Percentiles rank a stretch among this genome's conserved stretches.
phyloP scores from a whole-genome alignment of 2,797 vertebrate genomes.

The Ctenopoma kingsleyae region DNA sequence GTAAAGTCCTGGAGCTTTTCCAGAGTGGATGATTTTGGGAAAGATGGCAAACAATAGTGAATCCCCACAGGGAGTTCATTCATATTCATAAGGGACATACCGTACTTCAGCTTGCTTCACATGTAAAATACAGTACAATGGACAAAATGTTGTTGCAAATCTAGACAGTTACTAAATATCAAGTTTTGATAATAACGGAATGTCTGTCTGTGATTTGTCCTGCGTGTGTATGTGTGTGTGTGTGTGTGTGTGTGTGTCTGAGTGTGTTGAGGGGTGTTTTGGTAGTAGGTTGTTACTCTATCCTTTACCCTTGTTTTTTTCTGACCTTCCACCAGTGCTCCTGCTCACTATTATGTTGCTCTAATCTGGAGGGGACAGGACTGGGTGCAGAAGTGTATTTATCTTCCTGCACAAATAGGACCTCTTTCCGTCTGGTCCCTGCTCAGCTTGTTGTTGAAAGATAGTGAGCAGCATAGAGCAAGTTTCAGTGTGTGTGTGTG shows the following conservation, averaged over 20 bases:
- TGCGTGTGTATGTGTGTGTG: slow-evolving; percentile 33
- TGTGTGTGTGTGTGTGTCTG: too few relatives aligned
- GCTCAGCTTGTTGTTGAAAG: slow-evolving; percentile 88
- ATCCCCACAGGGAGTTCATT: slow-evolving; percentile 20
- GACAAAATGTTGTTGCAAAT: slow-evolving; percentile 10
- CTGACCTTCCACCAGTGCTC: slow-evolving; percentile 77
- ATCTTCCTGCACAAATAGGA: slow-evolving; percentile 87
- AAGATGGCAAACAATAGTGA: slow-evolving; percentile 12
- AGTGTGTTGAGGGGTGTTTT: slow-evolving; percentile 47
- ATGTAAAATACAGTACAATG: neutral
- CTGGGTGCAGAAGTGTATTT: slow-evolving; percentile 83
- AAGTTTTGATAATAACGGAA: slow-evolving; percentile 25
- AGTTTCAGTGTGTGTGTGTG: slow-evolving; percentile 53
- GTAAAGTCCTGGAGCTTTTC: slow-evolving; percentile 45
- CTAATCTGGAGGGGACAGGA: slow-evolving; percentile 83
- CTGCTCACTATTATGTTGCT: slow-evolving; percentile 81
- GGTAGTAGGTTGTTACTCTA: slow-evolving; percentile 67
- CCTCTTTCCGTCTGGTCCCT: slow-evolving; percentile 84
- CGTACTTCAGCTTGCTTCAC: neutral
- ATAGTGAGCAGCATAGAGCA: slow-evolving; percentile 80
- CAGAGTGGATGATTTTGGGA: slow-evolving; percentile 30
- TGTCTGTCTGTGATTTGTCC: slow-evolving; percentile 43
- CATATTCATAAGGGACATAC: slow-evolving; percentile 5
- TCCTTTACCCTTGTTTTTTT: slow-evolving; percentile 76
- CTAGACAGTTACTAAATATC: slow-evolving; percentile 12